phyloP scores from a whole-genome alignment of 1,140 invertebrate species.

The Heliconius himera region DNA sequence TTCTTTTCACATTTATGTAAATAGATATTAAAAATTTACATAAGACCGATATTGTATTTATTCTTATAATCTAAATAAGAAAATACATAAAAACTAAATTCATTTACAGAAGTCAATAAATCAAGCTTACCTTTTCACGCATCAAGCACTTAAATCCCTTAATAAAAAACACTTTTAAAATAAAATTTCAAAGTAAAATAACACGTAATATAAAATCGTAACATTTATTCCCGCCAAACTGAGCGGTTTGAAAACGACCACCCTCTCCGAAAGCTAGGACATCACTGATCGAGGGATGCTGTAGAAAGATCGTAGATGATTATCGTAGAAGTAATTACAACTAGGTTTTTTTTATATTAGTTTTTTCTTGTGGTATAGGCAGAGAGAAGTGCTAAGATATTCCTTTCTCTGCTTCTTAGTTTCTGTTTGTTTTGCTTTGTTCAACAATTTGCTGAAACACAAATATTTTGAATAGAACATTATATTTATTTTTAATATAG shows the following conservation, averaged over 20 bases:
- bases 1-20: background rate
- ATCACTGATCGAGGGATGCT: constrained; percentile 37
- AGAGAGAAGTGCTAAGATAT: no score
- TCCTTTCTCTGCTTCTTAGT: no score
- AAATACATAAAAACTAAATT: background rate
- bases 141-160: background rate
- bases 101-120: background rate
- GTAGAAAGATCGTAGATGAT: background rate
- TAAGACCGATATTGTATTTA: no score
- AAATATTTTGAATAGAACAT: no score
- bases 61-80: background rate
- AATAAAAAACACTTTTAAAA: background rate
- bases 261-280: constrained; percentile 33
- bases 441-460: no score
- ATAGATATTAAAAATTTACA: background rate
- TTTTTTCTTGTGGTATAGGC: background rate
- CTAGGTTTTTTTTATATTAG: background rate
- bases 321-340: background rate
- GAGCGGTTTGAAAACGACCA: constrained; percentile 32
- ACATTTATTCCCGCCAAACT: constrained; percentile 40
- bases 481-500: no score
- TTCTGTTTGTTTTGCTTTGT: no score
- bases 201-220: background rate
- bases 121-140: background rate
- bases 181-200: background rate